Conservation (phyloP, 2,888 invertebrate species). For the Galerucella pusilla region DNA sequence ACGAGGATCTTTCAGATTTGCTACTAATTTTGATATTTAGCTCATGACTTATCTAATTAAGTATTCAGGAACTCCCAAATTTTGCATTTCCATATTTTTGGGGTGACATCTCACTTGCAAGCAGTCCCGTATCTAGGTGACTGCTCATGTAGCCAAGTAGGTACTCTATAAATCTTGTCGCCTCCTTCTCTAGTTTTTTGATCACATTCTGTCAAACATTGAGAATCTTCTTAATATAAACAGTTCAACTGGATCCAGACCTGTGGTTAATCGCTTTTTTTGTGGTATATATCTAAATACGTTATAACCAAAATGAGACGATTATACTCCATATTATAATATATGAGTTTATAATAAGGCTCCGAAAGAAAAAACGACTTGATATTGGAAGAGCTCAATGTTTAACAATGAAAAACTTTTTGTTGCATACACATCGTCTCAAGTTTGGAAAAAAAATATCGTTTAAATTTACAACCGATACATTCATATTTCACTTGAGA, state of each 20-base stretch:
- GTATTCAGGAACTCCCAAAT: no score
- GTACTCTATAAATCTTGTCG: no score
- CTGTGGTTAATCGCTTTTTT: conserved; percentile 43
- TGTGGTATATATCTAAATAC: conserved; percentile 39
- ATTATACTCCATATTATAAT: conserved; percentile 41
- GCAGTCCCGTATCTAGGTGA: no score
- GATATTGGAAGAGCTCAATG: conserved; percentile 11
- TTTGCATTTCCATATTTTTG: no score
- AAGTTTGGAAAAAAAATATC: conserved; percentile 46
- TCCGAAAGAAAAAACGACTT: conserved; percentile 21
- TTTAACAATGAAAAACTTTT: conserved; percentile 36
- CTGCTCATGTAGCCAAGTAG: no score
- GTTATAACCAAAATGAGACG: conserved; percentile 40
- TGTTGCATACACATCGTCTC: conserved; percentile 33
- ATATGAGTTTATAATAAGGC: conserved; percentile 41
- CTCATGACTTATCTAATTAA: no score
- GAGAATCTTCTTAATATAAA: no score
- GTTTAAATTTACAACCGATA: conserved; percentile 53
- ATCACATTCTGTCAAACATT: no score
- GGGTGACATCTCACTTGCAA: no score
- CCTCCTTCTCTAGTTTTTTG: no score
- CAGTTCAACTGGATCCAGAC: not conserved
- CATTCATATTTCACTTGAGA: conserved; percentile 58
- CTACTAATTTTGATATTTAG: no score
- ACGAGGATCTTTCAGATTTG: no score